Evolutionary conservation across 2,888 invertebrate genomes (phyloP), one percentile per base, ranked within the genome.

Genomic region (Myopa testacea): DNA sequence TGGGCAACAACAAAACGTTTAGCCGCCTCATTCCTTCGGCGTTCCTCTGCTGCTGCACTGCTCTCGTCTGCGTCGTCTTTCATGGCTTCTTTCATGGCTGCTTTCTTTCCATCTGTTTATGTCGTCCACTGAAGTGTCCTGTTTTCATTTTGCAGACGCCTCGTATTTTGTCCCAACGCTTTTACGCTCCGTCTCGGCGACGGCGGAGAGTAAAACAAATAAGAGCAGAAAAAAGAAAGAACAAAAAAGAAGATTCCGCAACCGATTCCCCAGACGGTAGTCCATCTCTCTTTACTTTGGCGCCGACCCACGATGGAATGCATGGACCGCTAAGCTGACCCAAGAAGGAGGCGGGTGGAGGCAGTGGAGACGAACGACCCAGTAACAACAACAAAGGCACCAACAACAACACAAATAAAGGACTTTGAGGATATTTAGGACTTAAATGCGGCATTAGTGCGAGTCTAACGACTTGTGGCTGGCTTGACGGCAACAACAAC

Each of bases 361-460:
- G 16, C 65, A 65, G 14, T 37, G 62, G 26, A 62, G 26, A 26
- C 19, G 26, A 8, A 62, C 7, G 8, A 26, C 4, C 38, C 37
- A 65, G 55, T 65, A 14, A n/a, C 55, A 40, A 40, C 4, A 4
- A 40, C 40, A 45, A 26, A 1, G 4, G 14, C 34, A 38, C 37
- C 37, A 55, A 72, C 38, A 72, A 38, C 14, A 55, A 67, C 45
- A 65, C 37, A 63, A 14, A 65, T 67, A 50, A 75, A 75, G 52
- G n/a, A 75, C 65, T 65, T 55, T 67, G 65, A 68, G 77, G 77
- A 77, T 74, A 74, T 78, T 78, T 69, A 78, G 65, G 72, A 73
- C 72, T 77, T 77, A 77, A 77, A 73, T 73, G 19, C 67, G 58
- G 69, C 74, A 78, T 78, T 78, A 73, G 78, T 69, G 74, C 67